Conservation (phyloP, 2,113 vertebrate species). For the Nycticebus coucang region DNA sequence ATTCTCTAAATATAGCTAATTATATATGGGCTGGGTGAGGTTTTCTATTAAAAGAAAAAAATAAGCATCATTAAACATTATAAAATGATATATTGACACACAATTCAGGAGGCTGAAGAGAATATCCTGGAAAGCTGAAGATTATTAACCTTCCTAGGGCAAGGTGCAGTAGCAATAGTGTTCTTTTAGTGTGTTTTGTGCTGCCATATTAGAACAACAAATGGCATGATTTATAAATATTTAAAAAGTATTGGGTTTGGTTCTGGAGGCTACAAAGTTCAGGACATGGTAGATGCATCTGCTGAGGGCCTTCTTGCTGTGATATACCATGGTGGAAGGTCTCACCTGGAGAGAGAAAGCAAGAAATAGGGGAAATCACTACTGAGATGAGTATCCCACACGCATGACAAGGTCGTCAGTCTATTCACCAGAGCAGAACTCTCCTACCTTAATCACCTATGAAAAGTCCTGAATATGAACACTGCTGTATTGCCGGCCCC, state of each 20-base stretch:
- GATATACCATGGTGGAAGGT: background rate
- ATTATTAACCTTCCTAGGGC: background rate
- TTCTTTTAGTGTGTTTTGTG: background rate
- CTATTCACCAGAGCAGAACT: background rate
- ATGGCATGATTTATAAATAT: background rate
- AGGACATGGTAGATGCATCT: background rate
- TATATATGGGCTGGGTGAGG: background rate
- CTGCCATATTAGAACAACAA: background rate
- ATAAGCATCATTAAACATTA: background rate
- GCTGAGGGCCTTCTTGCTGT: background rate
- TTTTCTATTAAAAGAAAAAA: background rate
- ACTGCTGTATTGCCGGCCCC: too few species aligned
- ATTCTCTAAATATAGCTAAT: constrained; percentile 53
- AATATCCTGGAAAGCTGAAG: background rate
- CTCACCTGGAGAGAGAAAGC: background rate
- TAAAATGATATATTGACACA: background rate
- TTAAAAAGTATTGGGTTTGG: background rate
- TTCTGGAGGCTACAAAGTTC: background rate
- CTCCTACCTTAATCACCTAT: background rate
- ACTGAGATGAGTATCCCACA: too few species aligned
- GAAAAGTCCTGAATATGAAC: background rate
- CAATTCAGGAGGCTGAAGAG: background rate
- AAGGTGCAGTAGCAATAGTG: background rate
- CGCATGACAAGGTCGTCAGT: background rate
- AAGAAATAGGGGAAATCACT: background rate